Base-by-base conservation (phyloP, 2,797 vertebrate species). In the Lindbergichthys nudifrons region DNA sequence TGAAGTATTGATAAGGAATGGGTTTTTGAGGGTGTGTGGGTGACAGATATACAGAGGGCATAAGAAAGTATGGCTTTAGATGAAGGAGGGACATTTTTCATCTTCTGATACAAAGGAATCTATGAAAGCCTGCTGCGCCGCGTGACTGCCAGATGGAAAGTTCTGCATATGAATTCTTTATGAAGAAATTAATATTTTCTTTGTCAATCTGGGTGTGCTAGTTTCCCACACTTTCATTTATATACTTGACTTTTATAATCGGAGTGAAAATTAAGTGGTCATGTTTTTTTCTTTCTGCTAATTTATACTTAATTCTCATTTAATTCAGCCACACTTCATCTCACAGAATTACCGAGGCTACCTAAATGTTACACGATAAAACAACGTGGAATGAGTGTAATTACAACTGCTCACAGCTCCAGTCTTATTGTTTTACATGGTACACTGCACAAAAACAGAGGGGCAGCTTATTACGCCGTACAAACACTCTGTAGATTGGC, bases 1-100 rank as follows among this genome's bases (percentile, higher is more conserved):
- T 93, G 45, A 82, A 82, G 80, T 72, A 79, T 77, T 81, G 86
- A 89, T 92, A 89, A 85, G 47, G 16, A 65, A 2, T 66, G 52
- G 26, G 57, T 48, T 71, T 14, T 11, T 10, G 19, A 26, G 50
- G 3, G 4, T 47, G 16, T 7, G 32, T 36, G 36, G 26, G 10
- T 81, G 82, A 82, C 82, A 77, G 71, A 86, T 74, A 63, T 62
- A 68, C 68, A 70, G 67, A 82, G 60, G 70, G 75, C 78, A 80
- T 82, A 77, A 42, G 59, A 77, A 81, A 84, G 81, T 78, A 73
- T 47, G 3, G 16, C 60, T 82, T 54, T 8, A 13, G 75, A 81
- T 83, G 80, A 85, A 72, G 70, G 65, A 71, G 69, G 77, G 51
- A 73, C 26, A 64, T 72, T 89, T 91, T 87, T 88, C 77, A 88